Evolutionary conservation across 2,797 vertebrate genomes (phyloP).

Genomic region (Synanceia verrucosa): DNA sequence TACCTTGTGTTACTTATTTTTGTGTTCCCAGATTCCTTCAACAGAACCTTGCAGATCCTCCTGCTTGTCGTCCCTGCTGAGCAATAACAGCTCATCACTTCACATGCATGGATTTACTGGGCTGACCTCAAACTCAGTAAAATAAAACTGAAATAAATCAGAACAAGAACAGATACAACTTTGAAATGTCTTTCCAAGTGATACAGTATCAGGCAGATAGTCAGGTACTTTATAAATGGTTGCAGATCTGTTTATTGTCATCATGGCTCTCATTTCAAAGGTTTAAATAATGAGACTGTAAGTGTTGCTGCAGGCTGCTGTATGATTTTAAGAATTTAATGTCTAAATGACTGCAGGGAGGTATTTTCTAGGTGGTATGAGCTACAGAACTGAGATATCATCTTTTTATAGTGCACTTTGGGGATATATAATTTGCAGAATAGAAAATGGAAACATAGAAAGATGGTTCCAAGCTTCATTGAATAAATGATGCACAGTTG

Average conservation of each 20-base stretch:
- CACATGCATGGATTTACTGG: background rate
- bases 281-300: background rate
- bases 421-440: too few relatives aligned
- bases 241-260: background rate
- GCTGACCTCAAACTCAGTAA: background rate
- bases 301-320: background rate
- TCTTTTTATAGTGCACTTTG: too few relatives aligned
- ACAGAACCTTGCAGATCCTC: constrained; percentile 89
- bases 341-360: background rate
- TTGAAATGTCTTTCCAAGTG: background rate
- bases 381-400: too few relatives aligned
- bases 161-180: background rate
- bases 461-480: too few relatives aligned
- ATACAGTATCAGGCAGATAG: background rate
- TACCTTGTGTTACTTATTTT: background rate
- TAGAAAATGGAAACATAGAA: too few relatives aligned
- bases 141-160: background rate
- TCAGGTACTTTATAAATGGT: background rate
- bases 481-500: too few relatives aligned
- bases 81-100: constrained; percentile 14
- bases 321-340: background rate
- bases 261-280: background rate
- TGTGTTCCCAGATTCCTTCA: constrained; percentile 82
- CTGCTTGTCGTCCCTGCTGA: constrained; percentile 91
- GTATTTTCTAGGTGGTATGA: background rate